Base-by-base conservation (phyloP, 2,113 vertebrate genomes). In the Hippocampus abdominalis region DNA sequence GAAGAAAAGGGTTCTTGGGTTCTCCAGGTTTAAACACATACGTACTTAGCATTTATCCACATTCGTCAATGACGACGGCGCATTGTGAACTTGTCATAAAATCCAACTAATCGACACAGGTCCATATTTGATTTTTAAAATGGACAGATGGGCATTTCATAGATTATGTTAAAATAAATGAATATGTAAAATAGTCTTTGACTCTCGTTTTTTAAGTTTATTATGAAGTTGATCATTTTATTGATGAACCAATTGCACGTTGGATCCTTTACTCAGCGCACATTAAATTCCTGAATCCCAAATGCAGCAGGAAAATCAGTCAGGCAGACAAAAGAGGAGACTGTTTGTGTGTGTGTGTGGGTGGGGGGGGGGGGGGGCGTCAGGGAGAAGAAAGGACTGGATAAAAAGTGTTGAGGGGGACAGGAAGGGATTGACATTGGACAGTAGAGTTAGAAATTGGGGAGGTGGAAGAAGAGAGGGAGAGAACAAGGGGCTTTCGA, bases 281-380 rank as follows among this genome's bases (percentile, higher is more conserved):
- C 49, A 82, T 87, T 86, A 88, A 89, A 91, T 84, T 85, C 69
- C 72, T 77, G 48, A 72, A 85, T 90, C 76, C 70, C 75, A 85
- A 86, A 76, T 64, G 72, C 66, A 44, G 69, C 73, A 79, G 71
- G 49, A 84, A 85, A 89, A 87, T 89, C 84, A 81, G 78, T 71
- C 75, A 66, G 75, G 73, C 84, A 83, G 81, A 91, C 89, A 91
- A 91, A 90, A 82, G 75, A 78, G 75, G 76, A 81, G 53, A 74
- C 49, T 69, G 40, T 48, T 53, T 44, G 64, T 75, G 21, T 71
- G 70, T 60, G 61, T 61, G 5, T 3, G 1, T 2, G 11, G 4
- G 7, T 39, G n/a, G 40, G 23, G n/a, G 6, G 10, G 4, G 56
- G 67, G 10, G 9, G 11, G 21, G 2, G 61, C 10, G 39, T 6